Evolutionary conservation across 2,113 vertebrate species (phyloP), one percentile per base, ranked within the genome.

Genomic region (Entelurus aequoreus): DNA sequence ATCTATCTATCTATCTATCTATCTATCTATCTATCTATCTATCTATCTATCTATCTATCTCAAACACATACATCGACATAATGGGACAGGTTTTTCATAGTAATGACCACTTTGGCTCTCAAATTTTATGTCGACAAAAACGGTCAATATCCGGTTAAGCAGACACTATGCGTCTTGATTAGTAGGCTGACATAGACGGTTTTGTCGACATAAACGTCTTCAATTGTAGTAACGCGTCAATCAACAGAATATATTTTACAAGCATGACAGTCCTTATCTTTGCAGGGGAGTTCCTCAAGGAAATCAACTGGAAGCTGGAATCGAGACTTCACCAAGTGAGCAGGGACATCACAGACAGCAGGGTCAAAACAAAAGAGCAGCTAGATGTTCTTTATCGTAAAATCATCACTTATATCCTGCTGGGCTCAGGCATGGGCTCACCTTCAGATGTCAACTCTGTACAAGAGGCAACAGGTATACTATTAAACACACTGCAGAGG

Each of bases 211-310:
- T 28, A 28, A 28, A 28, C 28, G 28, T 28, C 28, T 28, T 28
- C 28, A 28, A 28, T 28, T 28, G 28, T 28, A 28, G 28, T 28
- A 28, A 28, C 28, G 28, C 4, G 28, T 28, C 28, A 28, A 28
- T 28, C 28, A 28, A 28, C 9, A 46, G 42, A 11, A 12, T 12
- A 46, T 46, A 36, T 10, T 2, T 60, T 2, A 4, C 5, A 40
- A 47, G 6, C 8, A 15, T 51, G 46, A 49, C 40, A 28, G 4
- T 9, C 1, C 28, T 46, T 14, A 40, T 61, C 9, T 60, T 21
- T 64, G 14, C 74, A 94, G 97, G 78, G 38, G 94, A 95, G 71
- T 92, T 95, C 68, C 81, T 94, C 1, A 77, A 88, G 12, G 92
- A 93, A 57, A 90, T 94, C 73, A 90, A 86, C 55, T 84, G 37